phyloP scores from a whole-genome alignment of 2,888 invertebrate species.

The Drosophila buzzatii region DNA sequence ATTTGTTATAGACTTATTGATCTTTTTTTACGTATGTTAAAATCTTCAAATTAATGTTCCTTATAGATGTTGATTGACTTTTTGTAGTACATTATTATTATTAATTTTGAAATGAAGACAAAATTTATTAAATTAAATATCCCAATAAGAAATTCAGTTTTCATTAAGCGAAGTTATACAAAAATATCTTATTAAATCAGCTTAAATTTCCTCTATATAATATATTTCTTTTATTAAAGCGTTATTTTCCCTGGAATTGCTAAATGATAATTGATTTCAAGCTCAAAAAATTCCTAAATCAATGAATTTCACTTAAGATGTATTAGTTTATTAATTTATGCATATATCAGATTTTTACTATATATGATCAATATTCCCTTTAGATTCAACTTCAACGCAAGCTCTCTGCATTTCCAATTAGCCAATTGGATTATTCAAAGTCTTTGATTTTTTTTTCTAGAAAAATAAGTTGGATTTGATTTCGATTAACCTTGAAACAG shows the following conservation, averaged over 20 bases:
- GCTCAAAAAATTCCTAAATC: background rate
- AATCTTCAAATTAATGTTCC: no score
- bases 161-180: background rate
- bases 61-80: no score
- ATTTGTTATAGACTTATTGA: no score
- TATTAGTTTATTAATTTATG: background rate
- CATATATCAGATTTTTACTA: background rate
- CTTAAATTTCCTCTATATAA: background rate
- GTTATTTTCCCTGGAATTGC: background rate
- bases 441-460: background rate
- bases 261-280: background rate
- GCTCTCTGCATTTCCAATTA: background rate
- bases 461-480: background rate
- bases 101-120: no score
- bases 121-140: background rate
- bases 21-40: no score
- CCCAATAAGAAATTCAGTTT: background rate
- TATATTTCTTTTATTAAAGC: background rate
- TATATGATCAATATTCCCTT: background rate
- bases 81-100: no score
- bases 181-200: background rate
- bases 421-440: background rate
- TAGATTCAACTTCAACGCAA: no score
- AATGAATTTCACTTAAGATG: background rate
- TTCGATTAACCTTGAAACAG: conserved; percentile 33